phyloP scores from a whole-genome alignment of 2,888 invertebrate genomes.

The Polyommatus icarus region DNA sequence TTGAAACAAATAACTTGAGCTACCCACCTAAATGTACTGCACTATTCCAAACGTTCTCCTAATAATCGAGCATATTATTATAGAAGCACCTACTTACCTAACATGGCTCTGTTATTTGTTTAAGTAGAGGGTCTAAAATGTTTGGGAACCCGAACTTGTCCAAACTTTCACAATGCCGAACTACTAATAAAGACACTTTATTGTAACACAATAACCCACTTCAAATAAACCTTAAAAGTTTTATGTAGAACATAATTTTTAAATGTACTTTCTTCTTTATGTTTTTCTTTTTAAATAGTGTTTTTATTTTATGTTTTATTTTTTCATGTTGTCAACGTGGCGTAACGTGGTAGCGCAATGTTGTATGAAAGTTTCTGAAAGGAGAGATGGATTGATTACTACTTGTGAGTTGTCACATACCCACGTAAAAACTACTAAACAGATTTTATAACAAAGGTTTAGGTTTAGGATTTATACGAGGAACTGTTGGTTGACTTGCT shows the following conservation, averaged over 20 bases:
- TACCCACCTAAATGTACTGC: too few relatives aligned
- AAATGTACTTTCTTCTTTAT: background rate
- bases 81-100: too few relatives aligned
- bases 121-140: background rate
- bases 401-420: too few relatives aligned
- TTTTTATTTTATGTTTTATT: background rate
- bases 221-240: background rate
- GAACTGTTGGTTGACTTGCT: too few relatives aligned
- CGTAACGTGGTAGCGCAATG: background rate
- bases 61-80: too few relatives aligned
- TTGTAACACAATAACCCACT: background rate
- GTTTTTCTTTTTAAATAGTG: background rate
- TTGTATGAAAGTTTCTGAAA: too few relatives aligned
- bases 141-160: background rate
- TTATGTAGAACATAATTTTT: background rate
- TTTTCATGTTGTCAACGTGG: background rate
- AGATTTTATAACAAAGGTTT: too few relatives aligned
- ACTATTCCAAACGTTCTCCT: too few relatives aligned
- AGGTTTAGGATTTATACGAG: too few relatives aligned
- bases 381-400: too few relatives aligned
- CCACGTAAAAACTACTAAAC: too few relatives aligned
- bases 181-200: conserved; percentile 4
- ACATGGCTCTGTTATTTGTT: background rate
- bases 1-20: too few relatives aligned
- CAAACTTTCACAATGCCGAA: background rate